phyloP scores from a whole-genome alignment of 2,797 vertebrate species.

The Sibirionetta formosa region DNA sequence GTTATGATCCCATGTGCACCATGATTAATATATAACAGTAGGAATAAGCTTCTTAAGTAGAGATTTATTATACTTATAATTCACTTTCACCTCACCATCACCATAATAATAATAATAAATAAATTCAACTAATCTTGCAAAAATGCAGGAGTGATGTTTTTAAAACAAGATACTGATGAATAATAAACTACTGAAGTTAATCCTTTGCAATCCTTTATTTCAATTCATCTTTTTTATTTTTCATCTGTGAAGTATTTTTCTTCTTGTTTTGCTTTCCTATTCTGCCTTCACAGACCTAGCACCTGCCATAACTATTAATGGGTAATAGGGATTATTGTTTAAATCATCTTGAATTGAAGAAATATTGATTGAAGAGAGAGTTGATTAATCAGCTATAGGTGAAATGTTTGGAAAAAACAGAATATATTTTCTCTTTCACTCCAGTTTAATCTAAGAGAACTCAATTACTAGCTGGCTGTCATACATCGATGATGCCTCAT shows the following conservation, averaged over 20 bases:
- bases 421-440: not conserved
- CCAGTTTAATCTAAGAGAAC: not conserved
- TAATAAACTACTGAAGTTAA: not conserved
- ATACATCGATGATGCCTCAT: not conserved
- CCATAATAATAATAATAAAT: not conserved
- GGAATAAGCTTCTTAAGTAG: constrained; percentile 6
- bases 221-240: not conserved
- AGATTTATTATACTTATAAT: constrained; percentile 31
- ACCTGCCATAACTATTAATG: not conserved
- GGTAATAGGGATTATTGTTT: not conserved
- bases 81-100: not conserved
- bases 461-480: not conserved
- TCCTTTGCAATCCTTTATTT: not conserved
- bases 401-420: not conserved
- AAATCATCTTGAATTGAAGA: not conserved
- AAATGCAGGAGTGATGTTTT: not conserved
- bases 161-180: not conserved
- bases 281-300: not conserved
- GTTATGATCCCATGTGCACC: not conserved
- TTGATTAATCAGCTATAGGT: not conserved
- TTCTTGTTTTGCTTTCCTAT: not conserved
- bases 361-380: not conserved
- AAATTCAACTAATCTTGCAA: constrained; percentile 5
- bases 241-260: not conserved
- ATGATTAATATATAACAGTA: constrained; percentile 1